A percentile compares a stretch with the other conserved stretches of the same genome.
Conservation (phyloP, 2,797 vertebrate genomes). For the Gallinago solitaria region DNA sequence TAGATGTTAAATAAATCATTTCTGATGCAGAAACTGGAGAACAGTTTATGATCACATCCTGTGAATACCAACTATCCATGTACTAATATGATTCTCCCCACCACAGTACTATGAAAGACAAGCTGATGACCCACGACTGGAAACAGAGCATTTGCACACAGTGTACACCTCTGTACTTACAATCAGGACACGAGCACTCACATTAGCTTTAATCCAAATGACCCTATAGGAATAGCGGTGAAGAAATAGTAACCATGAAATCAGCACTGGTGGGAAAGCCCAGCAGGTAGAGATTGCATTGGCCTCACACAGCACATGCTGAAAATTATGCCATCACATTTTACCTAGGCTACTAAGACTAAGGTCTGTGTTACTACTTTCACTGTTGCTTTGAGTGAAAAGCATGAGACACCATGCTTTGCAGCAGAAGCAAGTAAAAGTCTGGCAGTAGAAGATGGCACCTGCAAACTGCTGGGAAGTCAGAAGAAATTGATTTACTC, state of each 20-base stretch:
- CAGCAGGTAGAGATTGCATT: not conserved
- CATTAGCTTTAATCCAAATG: not conserved
- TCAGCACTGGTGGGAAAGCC: not conserved
- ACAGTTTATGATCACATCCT: not conserved
- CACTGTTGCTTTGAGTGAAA: not conserved
- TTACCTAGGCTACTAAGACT: not conserved
- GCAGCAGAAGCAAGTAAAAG: too few relatives aligned
- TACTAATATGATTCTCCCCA: not conserved
- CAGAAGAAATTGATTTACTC: not conserved
- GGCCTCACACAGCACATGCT: accelerated
- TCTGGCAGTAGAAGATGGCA: not conserved
- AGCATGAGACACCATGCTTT: not conserved
- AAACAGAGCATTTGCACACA: not conserved
- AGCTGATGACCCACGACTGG: not conserved
- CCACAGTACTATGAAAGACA: not conserved
- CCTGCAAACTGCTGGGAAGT: not conserved
- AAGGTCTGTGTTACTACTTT: not conserved
- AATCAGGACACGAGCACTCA: accelerated
- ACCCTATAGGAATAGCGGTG: not conserved
- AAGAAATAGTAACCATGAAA: not conserved
- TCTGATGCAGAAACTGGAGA: not conserved
- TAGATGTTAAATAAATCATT: not conserved
- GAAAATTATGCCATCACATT: not conserved
- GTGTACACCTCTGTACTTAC: not conserved
- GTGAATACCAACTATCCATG: not conserved